Conservation (phyloP, 2,888 invertebrate genomes). For the Chaitophorus viminalis region DNA sequence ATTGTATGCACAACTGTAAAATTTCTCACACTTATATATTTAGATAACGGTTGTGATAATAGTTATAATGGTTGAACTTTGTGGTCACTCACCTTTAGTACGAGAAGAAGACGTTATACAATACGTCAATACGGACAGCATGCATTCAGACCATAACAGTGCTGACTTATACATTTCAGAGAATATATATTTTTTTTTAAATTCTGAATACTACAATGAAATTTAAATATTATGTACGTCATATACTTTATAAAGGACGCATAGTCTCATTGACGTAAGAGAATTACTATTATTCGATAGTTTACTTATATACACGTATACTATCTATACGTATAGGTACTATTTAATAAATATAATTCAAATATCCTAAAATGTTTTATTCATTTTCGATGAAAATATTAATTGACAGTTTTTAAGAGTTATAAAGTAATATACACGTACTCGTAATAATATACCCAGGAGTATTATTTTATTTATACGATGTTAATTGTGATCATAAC, state of each 20-base stretch:
- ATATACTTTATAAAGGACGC: not conserved
- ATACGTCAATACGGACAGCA: not conserved
- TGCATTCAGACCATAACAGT: slow-evolving; percentile 29
- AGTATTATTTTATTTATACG: too few species aligned
- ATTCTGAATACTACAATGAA: slow-evolving; percentile 43
- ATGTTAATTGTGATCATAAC: not conserved
- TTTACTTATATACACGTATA: not conserved
- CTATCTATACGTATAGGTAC: too few species aligned
- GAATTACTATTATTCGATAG: not conserved
- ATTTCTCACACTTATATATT: slow-evolving; percentile 22
- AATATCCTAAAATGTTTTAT: too few species aligned
- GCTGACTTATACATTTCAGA: not conserved
- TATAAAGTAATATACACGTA: too few species aligned
- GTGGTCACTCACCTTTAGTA: slow-evolving; percentile 60
- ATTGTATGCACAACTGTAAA: slow-evolving; percentile 9
- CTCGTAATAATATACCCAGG: too few species aligned
- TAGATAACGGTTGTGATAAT: slow-evolving; percentile 61
- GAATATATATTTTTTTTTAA: slow-evolving; percentile 31
- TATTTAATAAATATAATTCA: too few species aligned
- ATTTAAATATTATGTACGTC: slow-evolving; percentile 35
- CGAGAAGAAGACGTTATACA: slow-evolving; percentile 24
- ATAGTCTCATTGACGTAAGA: slow-evolving; percentile 3
- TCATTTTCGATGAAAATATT: too few species aligned
- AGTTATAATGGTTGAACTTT: slow-evolving; percentile 54
- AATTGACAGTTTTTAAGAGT: too few species aligned